Conservation (phyloP, 2,888 invertebrate species). For the Ornithoptera priamus region DNA sequence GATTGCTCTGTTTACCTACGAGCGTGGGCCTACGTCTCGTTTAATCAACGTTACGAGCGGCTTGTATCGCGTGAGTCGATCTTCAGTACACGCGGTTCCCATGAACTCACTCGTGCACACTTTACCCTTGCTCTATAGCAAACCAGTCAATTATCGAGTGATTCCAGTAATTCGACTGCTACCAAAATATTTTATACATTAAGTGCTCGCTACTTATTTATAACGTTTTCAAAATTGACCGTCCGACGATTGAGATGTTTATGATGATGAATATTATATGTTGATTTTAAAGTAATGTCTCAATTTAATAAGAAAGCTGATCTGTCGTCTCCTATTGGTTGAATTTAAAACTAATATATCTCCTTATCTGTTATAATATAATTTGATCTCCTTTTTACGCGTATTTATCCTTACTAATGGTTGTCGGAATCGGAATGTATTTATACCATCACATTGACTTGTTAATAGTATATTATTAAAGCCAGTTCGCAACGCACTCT, state of each 20-base stretch:
- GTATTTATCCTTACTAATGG: too few species aligned
- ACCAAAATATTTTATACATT: not conserved
- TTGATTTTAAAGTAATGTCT: not conserved
- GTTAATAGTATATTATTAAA: too few species aligned
- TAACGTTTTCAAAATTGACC: too few species aligned
- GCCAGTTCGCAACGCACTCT: too few species aligned
- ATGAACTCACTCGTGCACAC: conserved; percentile 44
- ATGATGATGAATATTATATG: not conserved
- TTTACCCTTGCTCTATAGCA: conserved; percentile 23
- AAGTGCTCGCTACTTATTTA: too few species aligned
- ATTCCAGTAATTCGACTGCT: not conserved
- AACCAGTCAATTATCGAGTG: not conserved
- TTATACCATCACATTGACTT: too few species aligned
- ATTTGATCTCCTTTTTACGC: too few species aligned
- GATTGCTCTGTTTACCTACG: conserved; percentile 68
- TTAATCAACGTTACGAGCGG: conserved; percentile 48
- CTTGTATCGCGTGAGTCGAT: conserved; percentile 61
- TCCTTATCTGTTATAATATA: too few species aligned
- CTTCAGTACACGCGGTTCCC: conserved; percentile 54
- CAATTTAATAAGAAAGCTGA: not conserved
- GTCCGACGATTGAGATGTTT: not conserved
- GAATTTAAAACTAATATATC: too few species aligned
- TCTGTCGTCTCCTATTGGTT: too few species aligned
- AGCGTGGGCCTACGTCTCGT: conserved; percentile 47
- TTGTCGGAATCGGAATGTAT: too few species aligned